phyloP scores from a whole-genome alignment of 2,113 vertebrate species.

The Spheniscus mendiculus region DNA sequence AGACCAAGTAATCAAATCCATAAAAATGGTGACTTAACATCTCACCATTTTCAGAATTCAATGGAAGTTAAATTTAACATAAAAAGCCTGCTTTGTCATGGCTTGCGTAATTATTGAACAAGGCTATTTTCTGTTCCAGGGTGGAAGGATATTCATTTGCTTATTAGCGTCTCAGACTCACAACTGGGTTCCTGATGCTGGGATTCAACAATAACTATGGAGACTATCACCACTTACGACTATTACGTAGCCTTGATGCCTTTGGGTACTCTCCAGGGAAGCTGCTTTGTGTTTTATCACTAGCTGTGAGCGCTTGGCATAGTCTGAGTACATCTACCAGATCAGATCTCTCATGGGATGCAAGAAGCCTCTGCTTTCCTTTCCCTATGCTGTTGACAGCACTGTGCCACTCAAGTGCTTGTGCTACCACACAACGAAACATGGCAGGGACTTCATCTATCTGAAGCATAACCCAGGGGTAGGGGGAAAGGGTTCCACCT shows the following conservation, averaged over 20 bases:
- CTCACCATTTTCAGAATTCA: not conserved
- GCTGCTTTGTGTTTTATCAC: not conserved
- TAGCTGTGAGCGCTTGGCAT: not conserved
- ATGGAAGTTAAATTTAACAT: not conserved
- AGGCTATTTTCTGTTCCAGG: not conserved
- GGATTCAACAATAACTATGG: not conserved
- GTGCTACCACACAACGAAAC: not conserved
- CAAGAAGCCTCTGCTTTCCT: not conserved
- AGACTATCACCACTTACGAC: not conserved
- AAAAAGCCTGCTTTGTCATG: not conserved
- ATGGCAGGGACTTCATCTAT: not conserved
- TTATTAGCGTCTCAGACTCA: not conserved
- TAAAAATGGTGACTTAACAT: not conserved
- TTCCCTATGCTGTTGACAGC: not conserved
- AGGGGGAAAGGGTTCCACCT: not conserved
- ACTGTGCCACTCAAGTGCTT: not conserved
- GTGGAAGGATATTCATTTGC: not conserved
- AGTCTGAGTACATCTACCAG: not conserved
- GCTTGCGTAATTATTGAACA: not conserved
- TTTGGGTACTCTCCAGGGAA: not conserved
- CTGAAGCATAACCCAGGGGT: not conserved
- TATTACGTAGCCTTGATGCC: not conserved
- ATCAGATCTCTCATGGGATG: not conserved
- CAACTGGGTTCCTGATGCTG: not conserved
- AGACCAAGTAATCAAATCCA: not conserved